These are phyloP conservation scores for Caranx melampygus DNA, from an alignment of 2,113 vertebrate genomes.

Conservation along the genomic window DNA sequence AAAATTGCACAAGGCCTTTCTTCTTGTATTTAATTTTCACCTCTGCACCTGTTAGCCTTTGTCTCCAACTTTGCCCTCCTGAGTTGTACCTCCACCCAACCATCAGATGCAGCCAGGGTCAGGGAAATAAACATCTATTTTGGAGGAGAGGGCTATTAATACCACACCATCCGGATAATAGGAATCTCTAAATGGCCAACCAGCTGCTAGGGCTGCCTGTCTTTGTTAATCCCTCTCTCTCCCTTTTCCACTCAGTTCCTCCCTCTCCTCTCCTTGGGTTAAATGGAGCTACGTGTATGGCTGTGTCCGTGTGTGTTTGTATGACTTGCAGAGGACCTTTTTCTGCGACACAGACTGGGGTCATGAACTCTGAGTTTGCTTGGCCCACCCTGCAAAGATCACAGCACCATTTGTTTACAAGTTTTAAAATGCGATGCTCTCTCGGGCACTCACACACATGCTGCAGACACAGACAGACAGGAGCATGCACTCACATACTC, in stretches of 20 bases:
- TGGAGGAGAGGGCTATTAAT: constrained; percentile 68
- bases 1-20: constrained; percentile 23
- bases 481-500: constrained; percentile 29
- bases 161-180: constrained; percentile 53
- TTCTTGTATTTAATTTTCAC: constrained; percentile 51
- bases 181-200: constrained; percentile 67
- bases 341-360: constrained; percentile 65
- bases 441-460: constrained; percentile 28
- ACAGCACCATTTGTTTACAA: constrained; percentile 68
- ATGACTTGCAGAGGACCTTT: constrained; percentile 66
- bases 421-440: constrained; percentile 53
- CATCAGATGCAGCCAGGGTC: constrained; percentile 28
- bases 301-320: constrained; percentile 34
- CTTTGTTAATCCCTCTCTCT: constrained; percentile 66
- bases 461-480: constrained; percentile 49
- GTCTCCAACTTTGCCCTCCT: constrained; percentile 26
- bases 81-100: constrained; percentile 9
- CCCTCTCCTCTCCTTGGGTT: constrained; percentile 49
- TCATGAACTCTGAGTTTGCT: constrained; percentile 66
- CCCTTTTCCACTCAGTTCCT: constrained; percentile 33
- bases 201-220: constrained; percentile 64
- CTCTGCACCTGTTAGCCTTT: constrained; percentile 62
- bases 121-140: constrained; percentile 64
- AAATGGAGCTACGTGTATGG: constrained; percentile 52
- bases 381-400: constrained; percentile 53